Percentiles rank a stretch among this genome's conserved stretches.
Conservation (phyloP, 2,888 invertebrate species). For the Auanema freiburgensis region DNA sequence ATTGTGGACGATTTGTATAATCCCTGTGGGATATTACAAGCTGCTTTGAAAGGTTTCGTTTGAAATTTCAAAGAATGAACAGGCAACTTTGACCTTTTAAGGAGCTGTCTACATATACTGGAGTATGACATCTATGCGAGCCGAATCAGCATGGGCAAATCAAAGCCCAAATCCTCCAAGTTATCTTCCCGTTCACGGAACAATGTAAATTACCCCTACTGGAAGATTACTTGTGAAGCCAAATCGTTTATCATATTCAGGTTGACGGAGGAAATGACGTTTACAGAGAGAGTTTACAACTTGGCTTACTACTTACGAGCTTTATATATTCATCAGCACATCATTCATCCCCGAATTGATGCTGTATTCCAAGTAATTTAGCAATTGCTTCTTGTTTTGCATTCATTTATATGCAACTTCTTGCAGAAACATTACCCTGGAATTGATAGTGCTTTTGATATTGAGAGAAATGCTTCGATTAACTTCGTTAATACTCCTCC, state of each 20-base stretch:
- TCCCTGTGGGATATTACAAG: slow-evolving; percentile 61
- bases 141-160: slow-evolving; percentile 64
- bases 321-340: slow-evolving; percentile 61
- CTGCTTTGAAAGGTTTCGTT: slow-evolving; percentile 38
- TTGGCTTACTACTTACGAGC: slow-evolving; percentile 55
- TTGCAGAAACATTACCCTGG: slow-evolving; percentile 39
- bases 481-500: slow-evolving; percentile 64
- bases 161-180: slow-evolving; percentile 62
- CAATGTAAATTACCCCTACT: slow-evolving; percentile 35
- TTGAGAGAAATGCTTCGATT: slow-evolving; percentile 63
- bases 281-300: slow-evolving; percentile 54
- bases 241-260: slow-evolving; percentile 23
- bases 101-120: slow-evolving; percentile 61
- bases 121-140: slow-evolving; percentile 60
- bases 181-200: slow-evolving; percentile 63
- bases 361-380: slow-evolving; percentile 49
- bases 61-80: neutral
- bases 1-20: slow-evolving; percentile 64
- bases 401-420: neutral
- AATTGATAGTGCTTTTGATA: slow-evolving; percentile 48
- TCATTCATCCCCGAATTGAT: slow-evolving; percentile 60
- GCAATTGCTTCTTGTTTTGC: neutral
- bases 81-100: slow-evolving; percentile 21
- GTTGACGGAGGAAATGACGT: slow-evolving; percentile 59
- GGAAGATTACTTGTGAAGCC: neutral